These are phyloP conservation scores for Cryptoprocta ferox DNA, from an alignment of 2,797 vertebrate genomes.

Conservation along the genomic window DNA sequence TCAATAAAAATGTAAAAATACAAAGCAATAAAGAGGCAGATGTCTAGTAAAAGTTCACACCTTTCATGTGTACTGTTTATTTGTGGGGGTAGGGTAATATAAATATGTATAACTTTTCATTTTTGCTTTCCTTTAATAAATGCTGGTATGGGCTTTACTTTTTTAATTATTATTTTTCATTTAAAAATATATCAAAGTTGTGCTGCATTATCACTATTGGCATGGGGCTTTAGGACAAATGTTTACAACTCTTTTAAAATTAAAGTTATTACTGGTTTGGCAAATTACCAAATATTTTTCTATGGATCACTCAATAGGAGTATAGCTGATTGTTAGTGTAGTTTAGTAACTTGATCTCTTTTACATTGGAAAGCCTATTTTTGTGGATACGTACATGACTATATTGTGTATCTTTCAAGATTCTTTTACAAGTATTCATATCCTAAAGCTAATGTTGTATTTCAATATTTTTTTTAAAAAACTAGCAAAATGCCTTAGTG, in stretches of 20 bases:
- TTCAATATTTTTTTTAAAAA: constrained; percentile 28
- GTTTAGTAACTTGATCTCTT: constrained; percentile 28
- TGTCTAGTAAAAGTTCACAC: neutral
- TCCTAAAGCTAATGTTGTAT: neutral
- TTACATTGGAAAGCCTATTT: neutral
- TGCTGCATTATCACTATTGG: neutral
- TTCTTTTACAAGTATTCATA: neutral
- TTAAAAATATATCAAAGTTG: neutral
- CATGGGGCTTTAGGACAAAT: neutral
- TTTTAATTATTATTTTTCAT: neutral
- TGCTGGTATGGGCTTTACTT: neutral
- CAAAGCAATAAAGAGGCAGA: neutral
- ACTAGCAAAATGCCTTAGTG: neutral
- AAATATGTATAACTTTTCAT: neutral
- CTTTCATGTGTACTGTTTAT: neutral
- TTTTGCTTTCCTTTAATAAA: neutral
- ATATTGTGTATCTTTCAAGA: neutral
- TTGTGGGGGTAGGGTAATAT: neutral
- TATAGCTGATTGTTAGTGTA: neutral
- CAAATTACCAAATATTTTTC: neutral
- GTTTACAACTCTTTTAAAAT: neutral
- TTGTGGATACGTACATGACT: neutral
- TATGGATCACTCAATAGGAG: neutral
- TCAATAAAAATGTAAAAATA: constrained; percentile 8
- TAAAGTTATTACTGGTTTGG: neutral